A percentile compares a stretch with the other conserved stretches of the same genome.
Evolutionary conservation across 2,113 vertebrate genomes (phyloP).

Genomic region (Siniperca chuatsi): DNA sequence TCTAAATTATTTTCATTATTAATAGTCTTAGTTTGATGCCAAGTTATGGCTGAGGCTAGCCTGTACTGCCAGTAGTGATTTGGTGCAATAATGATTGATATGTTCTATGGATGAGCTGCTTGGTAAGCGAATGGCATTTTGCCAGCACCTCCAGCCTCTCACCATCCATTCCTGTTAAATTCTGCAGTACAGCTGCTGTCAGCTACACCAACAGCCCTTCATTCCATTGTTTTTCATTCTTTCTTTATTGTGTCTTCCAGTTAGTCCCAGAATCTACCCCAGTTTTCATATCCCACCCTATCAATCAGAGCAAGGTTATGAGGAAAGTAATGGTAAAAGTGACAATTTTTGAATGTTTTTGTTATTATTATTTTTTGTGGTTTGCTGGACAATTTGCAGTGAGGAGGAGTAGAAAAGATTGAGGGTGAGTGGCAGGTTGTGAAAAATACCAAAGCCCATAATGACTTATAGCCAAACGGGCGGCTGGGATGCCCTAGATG

Average conservation of each 20-base stretch:
- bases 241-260: background rate
- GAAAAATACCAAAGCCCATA: background rate
- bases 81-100: constrained; percentile 22
- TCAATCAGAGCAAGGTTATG: background rate
- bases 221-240: background rate
- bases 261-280: background rate
- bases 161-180: constrained; percentile 15
- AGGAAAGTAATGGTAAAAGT: background rate
- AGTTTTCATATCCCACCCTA: background rate
- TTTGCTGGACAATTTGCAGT: background rate
- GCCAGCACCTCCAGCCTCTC: constrained; percentile 26
- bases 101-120: background rate
- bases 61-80: constrained; percentile 15
- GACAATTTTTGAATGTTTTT: background rate
- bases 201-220: background rate
- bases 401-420: background rate
- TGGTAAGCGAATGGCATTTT: constrained; percentile 9
- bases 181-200: constrained; percentile 24
- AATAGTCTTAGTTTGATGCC: background rate
- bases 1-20: background rate
- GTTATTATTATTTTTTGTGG: background rate
- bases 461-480: background rate
- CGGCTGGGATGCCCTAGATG: too few relatives aligned
- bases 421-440: background rate
- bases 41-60: background rate